Evolutionary conservation across 1,140 invertebrate genomes (phyloP), one percentile per base, ranked within the genome.

Genomic region (Bombus polaris): DNA sequence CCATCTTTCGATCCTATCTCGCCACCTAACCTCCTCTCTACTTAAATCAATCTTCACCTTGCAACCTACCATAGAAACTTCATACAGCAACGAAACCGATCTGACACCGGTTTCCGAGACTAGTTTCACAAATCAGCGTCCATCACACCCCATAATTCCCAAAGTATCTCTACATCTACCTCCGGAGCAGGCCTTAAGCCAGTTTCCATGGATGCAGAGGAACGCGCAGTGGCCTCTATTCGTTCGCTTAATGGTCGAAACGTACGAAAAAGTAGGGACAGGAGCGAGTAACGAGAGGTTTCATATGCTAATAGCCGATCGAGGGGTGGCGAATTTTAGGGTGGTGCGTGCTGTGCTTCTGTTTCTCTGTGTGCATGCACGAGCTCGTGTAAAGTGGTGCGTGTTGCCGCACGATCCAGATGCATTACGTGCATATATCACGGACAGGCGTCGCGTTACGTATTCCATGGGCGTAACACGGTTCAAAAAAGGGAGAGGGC

Each of bases 281-380:
- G 73, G 39, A 18, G 25, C 25, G 59, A 37, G 68, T 91, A 91
- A 91, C 90, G 88, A 91, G 86, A 88, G 88, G 86, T 91, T 91
- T 91, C 90, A 91, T 91, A 91, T 91, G 90, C 87, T 91, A 91
- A 91, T 91, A 32, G 53, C 13, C 37, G 79, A 73, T 71, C 59
- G 78, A 87, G 83, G 89, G 89, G 82, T 90, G 88, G 39, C 75
- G 15, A 65, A 15, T 80, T 39, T 71, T 70, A 66, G 32, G 82
- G 72, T 66, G 80, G 66, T 81, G 78, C 35, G 28, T 39, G 53
- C 15, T 13, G 3, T 32, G 47, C 32, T 35, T 47, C 53, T 35
- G 47, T 57, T 57, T 22, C 1, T 37, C 44, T 59, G 68, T 47
- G 28, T 75, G 42, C 28, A 32, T 15, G 62, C n/a, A 42, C 39